These are phyloP conservation scores for Channallabes apus DNA, from an alignment of 2,797 vertebrate genomes.

Conservation along the genomic window DNA sequence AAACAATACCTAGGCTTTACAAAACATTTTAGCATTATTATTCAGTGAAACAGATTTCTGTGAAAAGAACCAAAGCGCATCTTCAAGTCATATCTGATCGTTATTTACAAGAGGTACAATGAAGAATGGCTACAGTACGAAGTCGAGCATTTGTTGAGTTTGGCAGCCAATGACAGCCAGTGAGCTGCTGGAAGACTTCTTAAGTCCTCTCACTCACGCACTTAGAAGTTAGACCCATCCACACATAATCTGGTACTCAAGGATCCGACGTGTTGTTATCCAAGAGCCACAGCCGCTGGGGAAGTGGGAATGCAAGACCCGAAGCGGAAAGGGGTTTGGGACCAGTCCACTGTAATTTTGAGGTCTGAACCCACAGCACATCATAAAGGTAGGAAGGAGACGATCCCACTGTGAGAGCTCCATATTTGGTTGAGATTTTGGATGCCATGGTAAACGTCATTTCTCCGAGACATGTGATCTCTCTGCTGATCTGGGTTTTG, in stretches of 20 bases:
- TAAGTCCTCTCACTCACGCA: constrained; percentile 64
- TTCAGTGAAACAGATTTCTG: neutral
- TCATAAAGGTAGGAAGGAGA: constrained; percentile 23
- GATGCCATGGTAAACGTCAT: constrained; percentile 51
- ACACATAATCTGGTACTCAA: constrained; percentile 56
- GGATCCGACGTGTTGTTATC: constrained; percentile 60
- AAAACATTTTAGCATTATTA: neutral
- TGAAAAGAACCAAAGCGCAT: neutral
- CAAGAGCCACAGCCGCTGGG: constrained; percentile 63
- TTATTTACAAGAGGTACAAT: constrained; percentile 7
- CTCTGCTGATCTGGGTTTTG: constrained; percentile 3
- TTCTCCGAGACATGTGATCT: constrained; percentile 18
- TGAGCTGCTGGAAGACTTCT: constrained; percentile 60
- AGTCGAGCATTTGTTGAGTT: constrained; percentile 40
- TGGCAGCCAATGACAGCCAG: constrained; percentile 56
- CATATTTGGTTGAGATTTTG: constrained; percentile 69
- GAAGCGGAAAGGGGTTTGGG: constrained; percentile 48
- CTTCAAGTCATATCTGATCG: constrained; percentile 4
- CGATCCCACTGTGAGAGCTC: constrained; percentile 26
- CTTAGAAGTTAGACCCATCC: constrained; percentile 52
- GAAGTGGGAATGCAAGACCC: constrained; percentile 58
- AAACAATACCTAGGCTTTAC: neutral
- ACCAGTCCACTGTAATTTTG: constrained; percentile 34
- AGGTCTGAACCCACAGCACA: constrained; percentile 16
- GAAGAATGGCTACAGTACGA: constrained; percentile 5